Percentiles rank a stretch among this genome's conserved stretches.
phyloP scores from a whole-genome alignment of 2,113 vertebrate species.

The Cebus imitator region DNA sequence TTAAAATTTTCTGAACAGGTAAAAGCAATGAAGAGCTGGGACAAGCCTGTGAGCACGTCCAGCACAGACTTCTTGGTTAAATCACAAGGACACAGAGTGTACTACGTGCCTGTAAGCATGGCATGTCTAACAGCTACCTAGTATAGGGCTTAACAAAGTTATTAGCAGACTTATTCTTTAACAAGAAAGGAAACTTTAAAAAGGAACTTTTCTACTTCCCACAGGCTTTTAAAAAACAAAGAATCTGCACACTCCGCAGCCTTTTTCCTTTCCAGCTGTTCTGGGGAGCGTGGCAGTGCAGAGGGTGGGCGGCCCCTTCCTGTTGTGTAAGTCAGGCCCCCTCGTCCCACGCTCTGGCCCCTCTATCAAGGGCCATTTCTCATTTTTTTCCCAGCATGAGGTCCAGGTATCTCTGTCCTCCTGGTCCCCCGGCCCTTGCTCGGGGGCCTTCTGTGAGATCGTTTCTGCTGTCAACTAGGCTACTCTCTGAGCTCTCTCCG shows the following conservation, averaged over 20 bases:
- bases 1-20: too few species aligned
- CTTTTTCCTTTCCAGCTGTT: neutral
- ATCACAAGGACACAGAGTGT: too few species aligned
- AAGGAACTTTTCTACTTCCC: too few species aligned
- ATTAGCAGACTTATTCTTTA: too few species aligned
- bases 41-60: too few species aligned
- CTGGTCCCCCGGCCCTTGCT: rapidly evolving
- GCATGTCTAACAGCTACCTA: too few species aligned
- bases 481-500: neutral
- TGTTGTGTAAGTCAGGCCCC: neutral
- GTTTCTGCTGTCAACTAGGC: neutral
- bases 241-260: neutral
- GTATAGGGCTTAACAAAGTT: too few species aligned
- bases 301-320: neutral
- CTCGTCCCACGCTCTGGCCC: neutral
- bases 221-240: neutral
- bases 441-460: neutral
- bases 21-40: too few species aligned
- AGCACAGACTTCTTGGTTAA: too few species aligned
- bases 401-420: neutral
- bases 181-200: too few species aligned
- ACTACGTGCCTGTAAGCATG: too few species aligned
- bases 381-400: too few species aligned
- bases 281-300: neutral
- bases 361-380: neutral